Percentiles rank a stretch among this genome's conserved stretches.
Conservation (phyloP, 1,140 invertebrate species). For the Heliconius hermathena region DNA sequence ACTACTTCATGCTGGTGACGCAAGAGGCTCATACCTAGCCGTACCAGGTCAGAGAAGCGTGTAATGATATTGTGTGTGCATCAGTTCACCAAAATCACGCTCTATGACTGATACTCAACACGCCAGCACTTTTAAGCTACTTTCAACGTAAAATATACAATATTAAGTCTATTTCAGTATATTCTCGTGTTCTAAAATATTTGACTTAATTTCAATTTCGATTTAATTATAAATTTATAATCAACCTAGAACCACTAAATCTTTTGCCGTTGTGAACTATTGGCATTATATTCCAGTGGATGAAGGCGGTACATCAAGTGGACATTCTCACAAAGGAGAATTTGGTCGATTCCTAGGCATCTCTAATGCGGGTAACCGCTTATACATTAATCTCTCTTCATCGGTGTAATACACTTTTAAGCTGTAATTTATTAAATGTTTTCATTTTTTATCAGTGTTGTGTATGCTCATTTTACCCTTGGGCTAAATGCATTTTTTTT, state of each 20-base stretch:
- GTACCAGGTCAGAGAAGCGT: slow-evolving; percentile 86
- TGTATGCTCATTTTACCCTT: slow-evolving; percentile 32
- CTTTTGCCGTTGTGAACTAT: slow-evolving; percentile 46
- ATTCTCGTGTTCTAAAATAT: slow-evolving; percentile 16
- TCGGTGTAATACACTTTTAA: slow-evolving; percentile 54
- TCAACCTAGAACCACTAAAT: slow-evolving; percentile 13
- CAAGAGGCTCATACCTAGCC: slow-evolving; percentile 89
- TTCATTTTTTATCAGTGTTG: slow-evolving; percentile 26
- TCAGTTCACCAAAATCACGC: slow-evolving; percentile 60
- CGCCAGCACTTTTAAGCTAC: slow-evolving; percentile 61
- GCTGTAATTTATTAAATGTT: slow-evolving; percentile 31
- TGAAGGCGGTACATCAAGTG: slow-evolving; percentile 68
- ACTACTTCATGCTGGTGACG: slow-evolving; percentile 84
- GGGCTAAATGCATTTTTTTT: slow-evolving; percentile 42
- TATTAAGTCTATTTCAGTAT: slow-evolving; percentile 16
- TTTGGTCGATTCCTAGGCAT: slow-evolving; percentile 88
- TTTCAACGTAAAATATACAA: slow-evolving; percentile 35
- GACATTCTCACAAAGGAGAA: slow-evolving; percentile 81
- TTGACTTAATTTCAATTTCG: neutral
- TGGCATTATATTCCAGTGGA: slow-evolving; percentile 75
- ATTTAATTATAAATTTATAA: no score
- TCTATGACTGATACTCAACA: slow-evolving; percentile 49
- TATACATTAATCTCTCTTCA: slow-evolving; percentile 56
- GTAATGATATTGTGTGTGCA: slow-evolving; percentile 55
- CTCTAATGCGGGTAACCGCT: slow-evolving; percentile 85